Evolutionary conservation across 2,113 vertebrate genomes (phyloP), one percentile per base, ranked within the genome.

Genomic region (Dromaius novaehollandiae): DNA sequence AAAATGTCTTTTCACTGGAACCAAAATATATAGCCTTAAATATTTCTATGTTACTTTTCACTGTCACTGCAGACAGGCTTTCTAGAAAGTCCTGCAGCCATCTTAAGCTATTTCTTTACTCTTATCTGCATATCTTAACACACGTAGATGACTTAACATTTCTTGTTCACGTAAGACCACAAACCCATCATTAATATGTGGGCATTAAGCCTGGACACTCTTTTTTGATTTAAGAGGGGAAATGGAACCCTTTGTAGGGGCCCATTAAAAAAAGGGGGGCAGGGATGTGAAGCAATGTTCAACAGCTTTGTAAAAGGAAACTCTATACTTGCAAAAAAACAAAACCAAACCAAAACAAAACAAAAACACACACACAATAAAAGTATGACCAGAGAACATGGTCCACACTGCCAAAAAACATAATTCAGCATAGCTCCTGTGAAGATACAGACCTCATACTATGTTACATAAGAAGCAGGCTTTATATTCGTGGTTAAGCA

Each of bases 401-500:
- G 56, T 9, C 36, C 24, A 3, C 3, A 0, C 34, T 60, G 44
- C 70, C 58, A 36, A 53, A 44, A 17, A 61, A 6, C 22, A 20
- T 0, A 26, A 75, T 1, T 30, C 32, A 53, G 68, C 80, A 20
- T 2, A 34, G 69, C 55, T 69, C 71, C 65, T 28, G 26, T 2
- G 26, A 30, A 44, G 26, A 56, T 1, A 9, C 0, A 7, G 55
- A 30, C 36, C 71, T 58, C 18, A 0, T 7, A 9, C 15, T 22
- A 3, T 44, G 19, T 40, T 30, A 61, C 25, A 20, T 3, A 8
- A 30, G 40, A 69, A 21, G 7, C 18, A 18, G 48, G 26, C n/a
- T 26, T 30, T 2, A 2, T 3, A 13, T 6, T 21, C 28, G 7
- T 0, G 1, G 38, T 25, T 24, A 30, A 66, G 11, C 12, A 36